These are phyloP conservation scores for Dermatemys mawii DNA, from an alignment of 2,113 vertebrate genomes.

Conservation along the genomic window DNA sequence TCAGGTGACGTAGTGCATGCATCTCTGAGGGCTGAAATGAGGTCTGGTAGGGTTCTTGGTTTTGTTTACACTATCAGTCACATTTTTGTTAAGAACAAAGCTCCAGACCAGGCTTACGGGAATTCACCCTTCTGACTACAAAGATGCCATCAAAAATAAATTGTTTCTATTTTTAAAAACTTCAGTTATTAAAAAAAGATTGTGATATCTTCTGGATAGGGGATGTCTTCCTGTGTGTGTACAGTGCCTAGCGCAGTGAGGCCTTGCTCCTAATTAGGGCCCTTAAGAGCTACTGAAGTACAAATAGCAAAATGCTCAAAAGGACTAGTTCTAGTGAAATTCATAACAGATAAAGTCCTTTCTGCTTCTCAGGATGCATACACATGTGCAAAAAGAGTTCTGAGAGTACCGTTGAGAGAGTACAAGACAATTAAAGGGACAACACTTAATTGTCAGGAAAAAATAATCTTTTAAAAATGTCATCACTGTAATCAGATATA, in stretches of 20 bases:
- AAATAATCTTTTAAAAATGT: neutral
- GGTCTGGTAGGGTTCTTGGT: neutral
- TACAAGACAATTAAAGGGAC: neutral
- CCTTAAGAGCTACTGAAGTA: neutral
- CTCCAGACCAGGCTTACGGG: neutral
- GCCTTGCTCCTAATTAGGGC: neutral
- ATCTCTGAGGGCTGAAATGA: constrained; percentile 19
- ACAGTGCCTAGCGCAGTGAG: neutral
- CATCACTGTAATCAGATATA: neutral
- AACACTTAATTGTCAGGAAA: neutral
- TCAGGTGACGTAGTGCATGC: constrained; percentile 35
- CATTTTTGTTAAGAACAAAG: neutral
- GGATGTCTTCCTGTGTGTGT: constrained; percentile 25
- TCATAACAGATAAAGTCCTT: neutral
- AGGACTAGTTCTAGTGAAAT: neutral
- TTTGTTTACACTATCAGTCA: neutral
- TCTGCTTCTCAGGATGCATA: neutral
- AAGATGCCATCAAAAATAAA: neutral
- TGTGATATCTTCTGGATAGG: constrained; percentile 18
- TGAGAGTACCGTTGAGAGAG: neutral
- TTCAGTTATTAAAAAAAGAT: constrained; percentile 48
- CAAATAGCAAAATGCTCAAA: neutral
- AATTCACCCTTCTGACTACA: neutral
- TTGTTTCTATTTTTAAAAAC: neutral
- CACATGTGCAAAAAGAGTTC: neutral